Percentiles rank a stretch among this genome's conserved stretches.
Conservation (phyloP, 2,113 vertebrate genomes). For the Ramphastos sulfuratus region DNA sequence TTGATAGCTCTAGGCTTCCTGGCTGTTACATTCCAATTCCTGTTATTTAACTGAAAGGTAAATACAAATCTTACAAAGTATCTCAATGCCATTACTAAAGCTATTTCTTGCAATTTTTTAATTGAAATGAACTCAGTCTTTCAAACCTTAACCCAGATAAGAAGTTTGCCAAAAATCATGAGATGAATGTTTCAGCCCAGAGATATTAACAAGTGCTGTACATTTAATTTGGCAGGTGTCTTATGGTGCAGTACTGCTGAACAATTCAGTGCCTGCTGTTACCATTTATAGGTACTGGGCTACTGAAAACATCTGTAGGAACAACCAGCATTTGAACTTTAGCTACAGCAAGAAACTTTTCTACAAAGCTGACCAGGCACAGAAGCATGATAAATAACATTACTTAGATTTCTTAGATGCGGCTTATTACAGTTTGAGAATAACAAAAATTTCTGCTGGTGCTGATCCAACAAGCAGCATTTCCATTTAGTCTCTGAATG, state of each 20-base stretch:
- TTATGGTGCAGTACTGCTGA: background rate
- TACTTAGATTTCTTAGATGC: background rate
- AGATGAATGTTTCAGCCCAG: background rate
- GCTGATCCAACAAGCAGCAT: background rate
- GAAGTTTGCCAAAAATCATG: background rate
- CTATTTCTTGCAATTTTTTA: background rate
- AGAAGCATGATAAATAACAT: background rate
- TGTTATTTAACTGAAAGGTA: background rate
- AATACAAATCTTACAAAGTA: background rate
- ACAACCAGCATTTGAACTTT: background rate
- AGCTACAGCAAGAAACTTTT: background rate
- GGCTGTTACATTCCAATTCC: background rate
- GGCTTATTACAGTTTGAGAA: background rate
- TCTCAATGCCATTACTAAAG: background rate
- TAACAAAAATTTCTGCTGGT: background rate
- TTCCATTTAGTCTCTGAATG: background rate
- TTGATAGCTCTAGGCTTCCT: background rate
- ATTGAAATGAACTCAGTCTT: background rate
- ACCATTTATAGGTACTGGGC: background rate
- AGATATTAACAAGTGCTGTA: background rate
- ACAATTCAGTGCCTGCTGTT: background rate
- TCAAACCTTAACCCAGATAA: background rate
- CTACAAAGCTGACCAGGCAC: background rate
- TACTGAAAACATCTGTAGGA: background rate
- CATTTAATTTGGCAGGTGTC: background rate